Evolutionary conservation across 2,888 invertebrate species (phyloP), one percentile per base, ranked within the genome.

Genomic region (Lithophane ornitopus): DNA sequence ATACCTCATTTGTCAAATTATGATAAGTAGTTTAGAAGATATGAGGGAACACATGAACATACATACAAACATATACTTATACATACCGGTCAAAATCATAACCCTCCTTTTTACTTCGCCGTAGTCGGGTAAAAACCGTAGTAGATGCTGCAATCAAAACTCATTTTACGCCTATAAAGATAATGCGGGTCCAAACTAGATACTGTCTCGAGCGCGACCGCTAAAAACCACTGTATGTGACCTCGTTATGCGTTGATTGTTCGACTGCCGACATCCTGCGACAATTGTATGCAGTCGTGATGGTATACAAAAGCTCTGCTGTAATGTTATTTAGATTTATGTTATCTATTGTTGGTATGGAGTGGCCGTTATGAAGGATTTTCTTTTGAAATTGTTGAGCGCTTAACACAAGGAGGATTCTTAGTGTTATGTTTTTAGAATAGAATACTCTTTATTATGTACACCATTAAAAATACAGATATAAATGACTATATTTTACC

Each of bases 201-300:
- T 75, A 62, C 62, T 71, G 41, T 58, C 3, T 8, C 41, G 19
- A 19, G 16, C 63, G 39, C 26, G 16, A 56, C 39, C 56, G 46
- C 74, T 39, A 54, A 11, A 62, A 75, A 56, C 74, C 52, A 44
- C 61, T 26, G 62, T 56, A 44, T 71, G 72, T 85, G 85, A 85
- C 82, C 85, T 85, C 76, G 74, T 65, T 66, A 49, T 52, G 54
- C 56, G 61, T 70, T 80, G 75, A 83, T 83, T 85, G 78, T 81
- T 65, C 80, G 84, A 76, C 85, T 85, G 63, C 79, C 34, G 39
- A 76, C 84, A 82, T 84, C 84, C 84, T 84, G 79, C 74, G 49
- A 26, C 85, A 79, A 84, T 82, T 85, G 84, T 75, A 79, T 82
- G 81, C 76, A 79, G 68, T 78, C 78, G 81, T 86, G 82, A 84